Evolutionary conservation across 2,797 vertebrate genomes (phyloP), one percentile per base, ranked within the genome.

Genomic region (Atherinosoma microstoma): DNA sequence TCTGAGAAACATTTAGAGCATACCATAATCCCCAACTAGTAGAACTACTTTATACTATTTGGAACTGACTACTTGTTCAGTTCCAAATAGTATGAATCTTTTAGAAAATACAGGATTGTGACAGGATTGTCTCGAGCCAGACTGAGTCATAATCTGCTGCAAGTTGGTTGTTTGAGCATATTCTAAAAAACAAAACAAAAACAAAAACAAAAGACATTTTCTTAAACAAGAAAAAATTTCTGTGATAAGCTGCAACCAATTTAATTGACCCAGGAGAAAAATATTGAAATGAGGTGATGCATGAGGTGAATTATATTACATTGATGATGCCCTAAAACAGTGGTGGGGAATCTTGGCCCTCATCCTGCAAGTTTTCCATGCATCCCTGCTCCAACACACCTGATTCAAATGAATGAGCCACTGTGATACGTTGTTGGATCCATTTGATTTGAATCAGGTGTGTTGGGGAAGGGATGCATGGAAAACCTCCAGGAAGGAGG

Each of bases 121-220:
- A 78, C 64, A 63, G 47, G 34, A n/a, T 49, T 54, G 20, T 60
- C 58, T 53, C 67, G 27, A 70, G 32, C 10, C 36, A 22, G 38
- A 75, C 67, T 80, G 68, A 85, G 64, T 77, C 70, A 59, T 70
- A 11, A 69, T 60, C 53, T 70, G 64, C 56, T 70, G 40, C 57
- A 58, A 58, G 38, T 35, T 68, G 75, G 54, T 67, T 70, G 9
- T 0, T 2, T 74, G 34, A 12, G 47, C 38, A 70, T 66, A 54
- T 75, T 76, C 36, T 51, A 51, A 10, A 51, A 4, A 56, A 30
- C 38, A 81, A 76, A 73, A 38, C 53, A 1, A 3, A 57, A 73
- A 38, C 53, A 1, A 3, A 57, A 58, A 42, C 16, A 27, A 27
- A 27, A 27, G 9, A 11, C 20, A 49, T 78, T 76, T 58, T 45